Evolutionary conservation across 2,113 vertebrate genomes (phyloP).

Genomic region (Caranx ignobilis): DNA sequence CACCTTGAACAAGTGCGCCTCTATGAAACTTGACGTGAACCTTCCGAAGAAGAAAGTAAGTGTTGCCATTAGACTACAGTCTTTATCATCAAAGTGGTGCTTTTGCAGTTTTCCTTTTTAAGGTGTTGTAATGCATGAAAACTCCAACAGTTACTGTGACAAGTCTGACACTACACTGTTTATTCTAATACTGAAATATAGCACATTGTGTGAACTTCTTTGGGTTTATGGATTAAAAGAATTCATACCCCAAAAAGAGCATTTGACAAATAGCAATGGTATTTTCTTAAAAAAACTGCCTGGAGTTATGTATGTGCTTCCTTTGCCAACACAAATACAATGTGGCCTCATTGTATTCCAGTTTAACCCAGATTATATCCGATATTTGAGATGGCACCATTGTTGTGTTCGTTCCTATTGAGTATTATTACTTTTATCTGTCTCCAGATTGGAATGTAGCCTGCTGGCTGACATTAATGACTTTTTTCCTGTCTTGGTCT

Average conservation of each 20-base stretch:
- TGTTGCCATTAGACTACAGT: background rate
- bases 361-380: constrained; percentile 35
- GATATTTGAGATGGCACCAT: constrained; percentile 55
- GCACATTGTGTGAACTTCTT: background rate
- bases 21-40: constrained; percentile 99
- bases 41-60: constrained; percentile 97
- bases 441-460: constrained; percentile 46
- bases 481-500: constrained; percentile 30
- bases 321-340: constrained; percentile 42
- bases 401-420: constrained; percentile 30
- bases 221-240: background rate
- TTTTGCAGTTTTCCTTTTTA: background rate
- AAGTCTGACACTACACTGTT: too few species aligned
- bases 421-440: constrained; percentile 39
- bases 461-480: constrained; percentile 26
- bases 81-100: background rate
- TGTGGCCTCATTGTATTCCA: constrained; percentile 17
- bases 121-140: background rate
- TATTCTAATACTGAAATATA: background rate
- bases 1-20: constrained; percentile 98
- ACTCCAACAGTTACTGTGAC: background rate
- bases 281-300: constrained; percentile 20
- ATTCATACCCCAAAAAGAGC: background rate
- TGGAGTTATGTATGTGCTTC: constrained; percentile 28
- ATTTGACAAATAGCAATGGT: background rate